Evolutionary conservation across 1,140 invertebrate species (phyloP).

Genomic region (Nasonia vitripennis): DNA sequence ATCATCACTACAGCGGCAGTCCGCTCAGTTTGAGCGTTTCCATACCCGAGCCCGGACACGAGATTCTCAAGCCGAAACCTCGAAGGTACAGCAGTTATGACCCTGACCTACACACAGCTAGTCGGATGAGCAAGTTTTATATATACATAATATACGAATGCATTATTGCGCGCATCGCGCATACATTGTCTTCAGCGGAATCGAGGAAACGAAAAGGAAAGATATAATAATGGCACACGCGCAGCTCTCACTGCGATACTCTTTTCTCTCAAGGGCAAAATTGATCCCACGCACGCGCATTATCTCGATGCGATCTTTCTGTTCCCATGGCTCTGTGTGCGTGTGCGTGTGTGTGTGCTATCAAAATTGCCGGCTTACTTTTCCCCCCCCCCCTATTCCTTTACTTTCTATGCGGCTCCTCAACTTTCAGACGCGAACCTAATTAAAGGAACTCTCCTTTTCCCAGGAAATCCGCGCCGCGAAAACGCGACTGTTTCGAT

Average conservation of each 20-base stretch:
- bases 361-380: not conserved
- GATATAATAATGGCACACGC: not conserved
- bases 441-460: slow-evolving; percentile 56
- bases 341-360: not conserved
- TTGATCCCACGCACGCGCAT: slow-evolving; percentile 38
- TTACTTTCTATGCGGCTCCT: slow-evolving; percentile 24
- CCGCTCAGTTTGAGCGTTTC: slow-evolving; percentile 79
- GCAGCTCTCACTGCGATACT: not conserved
- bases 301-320: slow-evolving; percentile 21
- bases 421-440: slow-evolving; percentile 56
- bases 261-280: slow-evolving; percentile 13
- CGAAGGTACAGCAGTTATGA: slow-evolving; percentile 78
- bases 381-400: not conserved
- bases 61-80: slow-evolving; percentile 90
- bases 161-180: not conserved
- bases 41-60: slow-evolving; percentile 85
- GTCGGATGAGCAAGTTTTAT: not conserved
- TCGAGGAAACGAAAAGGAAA: not conserved
- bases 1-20: slow-evolving; percentile 58
- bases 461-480: slow-evolving; percentile 34
- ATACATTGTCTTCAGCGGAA: not conserved
- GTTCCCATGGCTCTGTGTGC: slow-evolving; percentile 4
- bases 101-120: not conserved
- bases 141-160: not conserved
- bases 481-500: not conserved